phyloP scores from a whole-genome alignment of 2,113 vertebrate species.

The Ondatra zibethicus region DNA sequence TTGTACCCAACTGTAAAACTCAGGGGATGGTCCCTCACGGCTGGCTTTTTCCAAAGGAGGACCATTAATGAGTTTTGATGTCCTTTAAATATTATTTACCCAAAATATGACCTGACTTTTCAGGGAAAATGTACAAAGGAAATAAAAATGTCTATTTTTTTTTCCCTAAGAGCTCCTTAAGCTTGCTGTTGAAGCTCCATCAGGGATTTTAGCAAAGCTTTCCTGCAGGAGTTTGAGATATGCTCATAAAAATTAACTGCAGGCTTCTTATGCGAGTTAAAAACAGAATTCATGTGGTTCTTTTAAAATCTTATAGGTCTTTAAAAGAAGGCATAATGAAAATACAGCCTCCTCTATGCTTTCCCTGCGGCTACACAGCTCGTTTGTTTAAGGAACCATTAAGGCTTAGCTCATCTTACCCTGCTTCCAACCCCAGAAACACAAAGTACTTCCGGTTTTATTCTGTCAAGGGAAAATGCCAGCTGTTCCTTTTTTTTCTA shows the following conservation, averaged over 20 bases:
- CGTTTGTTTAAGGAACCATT: constrained; percentile 58
- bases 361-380: constrained; percentile 2
- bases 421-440: neutral
- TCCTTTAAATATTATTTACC: constrained; percentile 61
- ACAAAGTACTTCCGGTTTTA: constrained; percentile 41
- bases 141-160: constrained; percentile 44
- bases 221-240: constrained; percentile 68
- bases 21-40: neutral
- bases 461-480: constrained; percentile 59
- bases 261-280: constrained; percentile 65
- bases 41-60: constrained; percentile 29
- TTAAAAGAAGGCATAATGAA: constrained; percentile 69
- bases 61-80: constrained; percentile 57
- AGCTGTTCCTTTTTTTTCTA: neutral
- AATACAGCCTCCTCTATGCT: constrained; percentile 52
- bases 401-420: constrained; percentile 13
- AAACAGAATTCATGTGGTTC: constrained; percentile 76
- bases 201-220: constrained; percentile 64
- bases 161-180: neutral
- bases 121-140: constrained; percentile 53
- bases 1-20: neutral
- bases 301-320: constrained; percentile 62
- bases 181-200: constrained; percentile 40
- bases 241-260: constrained; percentile 79
- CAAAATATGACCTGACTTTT: constrained; percentile 46